Conservation (phyloP, 2,113 vertebrate species). For the Eleginops maclovinus region DNA sequence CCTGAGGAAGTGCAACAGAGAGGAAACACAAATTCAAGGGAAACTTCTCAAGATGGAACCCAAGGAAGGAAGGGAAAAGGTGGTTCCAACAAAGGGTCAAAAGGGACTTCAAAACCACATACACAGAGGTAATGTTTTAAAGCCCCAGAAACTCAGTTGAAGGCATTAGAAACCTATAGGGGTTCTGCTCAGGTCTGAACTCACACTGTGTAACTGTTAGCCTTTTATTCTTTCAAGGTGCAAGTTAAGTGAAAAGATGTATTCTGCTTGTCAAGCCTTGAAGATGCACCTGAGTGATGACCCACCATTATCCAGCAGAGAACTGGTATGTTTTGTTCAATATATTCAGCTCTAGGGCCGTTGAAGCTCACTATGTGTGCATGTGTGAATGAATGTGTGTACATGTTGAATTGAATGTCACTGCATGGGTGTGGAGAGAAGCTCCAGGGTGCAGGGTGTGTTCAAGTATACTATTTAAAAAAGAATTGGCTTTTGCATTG, state of each 20-base stretch:
- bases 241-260: slow-evolving; percentile 91
- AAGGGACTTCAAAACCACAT: slow-evolving; percentile 82
- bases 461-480: slow-evolving; percentile 40
- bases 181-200: not conserved
- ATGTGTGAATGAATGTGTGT: not conserved
- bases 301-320: slow-evolving; percentile 87
- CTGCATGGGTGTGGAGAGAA: slow-evolving; percentile 23
- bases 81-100: slow-evolving; percentile 32
- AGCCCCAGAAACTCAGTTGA: not conserved
- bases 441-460: slow-evolving; percentile 26
- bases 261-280: slow-evolving; percentile 91
- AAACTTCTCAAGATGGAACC: slow-evolving; percentile 29
- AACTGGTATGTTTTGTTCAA: slow-evolving; percentile 87
- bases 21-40: slow-evolving; percentile 46
- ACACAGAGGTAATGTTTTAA: slow-evolving; percentile 85
- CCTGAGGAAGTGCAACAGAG: slow-evolving; percentile 56
- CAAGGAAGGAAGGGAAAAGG: slow-evolving; percentile 59
- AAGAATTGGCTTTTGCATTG: slow-evolving; percentile 10
- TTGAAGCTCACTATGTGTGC: not conserved
- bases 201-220: not conserved
- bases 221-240: slow-evolving; percentile 81
- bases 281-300: slow-evolving; percentile 89
- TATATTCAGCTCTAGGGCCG: not conserved
- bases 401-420: slow-evolving; percentile 29
- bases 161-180: not conserved